These are phyloP conservation scores for Avahi laniger DNA, from an alignment of 2,797 vertebrate genomes.

Conservation along the genomic window DNA sequence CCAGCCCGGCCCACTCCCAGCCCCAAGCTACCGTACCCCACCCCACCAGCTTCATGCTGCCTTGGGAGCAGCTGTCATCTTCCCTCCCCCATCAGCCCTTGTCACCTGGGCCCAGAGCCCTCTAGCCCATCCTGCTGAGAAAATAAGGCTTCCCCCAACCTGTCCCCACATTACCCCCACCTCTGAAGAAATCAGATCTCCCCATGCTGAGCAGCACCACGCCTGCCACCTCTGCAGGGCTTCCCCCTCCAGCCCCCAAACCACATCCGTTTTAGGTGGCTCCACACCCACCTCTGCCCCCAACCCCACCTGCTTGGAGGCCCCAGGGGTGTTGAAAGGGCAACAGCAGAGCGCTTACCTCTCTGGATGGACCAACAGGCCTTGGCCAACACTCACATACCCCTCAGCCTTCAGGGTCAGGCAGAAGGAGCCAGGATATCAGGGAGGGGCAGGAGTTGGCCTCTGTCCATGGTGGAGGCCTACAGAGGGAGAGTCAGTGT, in stretches of 20 bases:
- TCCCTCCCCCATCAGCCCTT: neutral
- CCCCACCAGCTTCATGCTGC: neutral
- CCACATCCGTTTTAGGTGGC: slow-evolving; percentile 62
- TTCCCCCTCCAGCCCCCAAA: slow-evolving; percentile 64
- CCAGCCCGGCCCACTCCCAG: neutral
- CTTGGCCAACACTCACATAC: neutral
- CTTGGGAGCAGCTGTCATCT: neutral
- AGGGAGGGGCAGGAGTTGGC: slow-evolving; percentile 48
- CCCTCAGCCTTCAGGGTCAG: neutral
- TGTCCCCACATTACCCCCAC: slow-evolving; percentile 23
- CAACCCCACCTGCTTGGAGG: neutral
- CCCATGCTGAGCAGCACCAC: neutral
- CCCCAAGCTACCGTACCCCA: neutral
- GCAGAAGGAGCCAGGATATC: neutral
- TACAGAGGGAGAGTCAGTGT: neutral
- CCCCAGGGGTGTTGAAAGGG: neutral
- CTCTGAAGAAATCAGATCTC: slow-evolving; percentile 58
- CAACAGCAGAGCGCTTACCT: slow-evolving; percentile 56
- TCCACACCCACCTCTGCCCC: slow-evolving; percentile 28
- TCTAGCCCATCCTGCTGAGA: neutral
- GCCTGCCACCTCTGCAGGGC: slow-evolving; percentile 38
- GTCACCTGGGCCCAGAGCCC: neutral
- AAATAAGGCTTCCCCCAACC: slow-evolving; percentile 44
- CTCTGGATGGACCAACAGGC: neutral
- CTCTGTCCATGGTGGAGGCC: slow-evolving; percentile 62